Evolutionary conservation across 2,797 vertebrate genomes (phyloP).

Genomic region (Amblyraja radiata): DNA sequence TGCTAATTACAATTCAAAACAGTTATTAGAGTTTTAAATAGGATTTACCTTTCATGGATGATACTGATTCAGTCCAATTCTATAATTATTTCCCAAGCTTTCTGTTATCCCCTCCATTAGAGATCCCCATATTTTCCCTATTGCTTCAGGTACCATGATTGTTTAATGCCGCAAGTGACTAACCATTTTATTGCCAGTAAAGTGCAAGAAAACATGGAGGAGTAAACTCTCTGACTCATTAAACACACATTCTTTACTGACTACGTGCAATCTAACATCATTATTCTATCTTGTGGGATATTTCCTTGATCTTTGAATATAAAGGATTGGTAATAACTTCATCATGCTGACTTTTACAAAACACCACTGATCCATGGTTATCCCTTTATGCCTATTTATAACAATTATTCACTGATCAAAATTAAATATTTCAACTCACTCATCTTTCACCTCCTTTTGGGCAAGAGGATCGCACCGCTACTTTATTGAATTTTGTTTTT

Average conservation of each 20-base stretch:
- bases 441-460: neutral
- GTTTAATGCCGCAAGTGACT: neutral
- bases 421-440: neutral
- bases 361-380: neutral
- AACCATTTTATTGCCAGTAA: neutral
- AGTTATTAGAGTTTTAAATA: no score
- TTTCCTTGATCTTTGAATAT: neutral
- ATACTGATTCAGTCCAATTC: no score
- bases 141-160: neutral
- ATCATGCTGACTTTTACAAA: neutral
- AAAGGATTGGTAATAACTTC: neutral
- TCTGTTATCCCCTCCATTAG: no score
- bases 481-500: neutral
- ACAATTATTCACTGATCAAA: neutral
- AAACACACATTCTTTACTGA: neutral
- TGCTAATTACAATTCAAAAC: no score
- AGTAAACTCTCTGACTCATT: neutral
- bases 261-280: neutral
- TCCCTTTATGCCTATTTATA: neutral
- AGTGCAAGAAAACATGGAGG: neutral
- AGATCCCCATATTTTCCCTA: no score
- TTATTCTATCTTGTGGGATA: neutral
- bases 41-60: no score
- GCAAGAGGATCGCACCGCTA: neutral
- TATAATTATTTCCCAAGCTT: no score